Conservation (phyloP, 1,140 invertebrate genomes). For the Dinoponera quadriceps region DNA sequence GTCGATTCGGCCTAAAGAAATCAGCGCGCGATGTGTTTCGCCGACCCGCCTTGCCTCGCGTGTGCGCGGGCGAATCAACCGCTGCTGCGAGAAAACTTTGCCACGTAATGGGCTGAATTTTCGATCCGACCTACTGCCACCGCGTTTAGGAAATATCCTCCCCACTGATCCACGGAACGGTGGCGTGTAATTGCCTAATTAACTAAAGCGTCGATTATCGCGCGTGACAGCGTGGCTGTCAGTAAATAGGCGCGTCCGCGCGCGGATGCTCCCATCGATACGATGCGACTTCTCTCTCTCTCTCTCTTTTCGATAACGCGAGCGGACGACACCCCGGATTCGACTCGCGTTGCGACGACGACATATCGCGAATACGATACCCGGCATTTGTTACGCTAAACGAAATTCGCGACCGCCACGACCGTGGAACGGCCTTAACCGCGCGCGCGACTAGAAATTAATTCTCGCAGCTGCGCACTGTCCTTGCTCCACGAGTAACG, state of each 20-base stretch:
- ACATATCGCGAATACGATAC: conserved; percentile 53
- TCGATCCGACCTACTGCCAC: conserved; percentile 25
- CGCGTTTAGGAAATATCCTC: conserved; percentile 13
- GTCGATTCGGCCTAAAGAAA: conserved; percentile 11
- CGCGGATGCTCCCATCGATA: too few relatives aligned
- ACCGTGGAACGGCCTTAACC: conserved; percentile 51
- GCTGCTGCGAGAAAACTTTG: conserved; percentile 41
- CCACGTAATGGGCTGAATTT: conserved; percentile 42
- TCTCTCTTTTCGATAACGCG: neutral
- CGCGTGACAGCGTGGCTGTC: too few relatives aligned
- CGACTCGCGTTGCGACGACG: conserved; percentile 10
- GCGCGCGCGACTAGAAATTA: conserved; percentile 64
- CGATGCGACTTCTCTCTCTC: too few relatives aligned
- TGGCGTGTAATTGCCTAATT: neutral
- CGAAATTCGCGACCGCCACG: conserved; percentile 48
- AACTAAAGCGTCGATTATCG: conserved; percentile 13
- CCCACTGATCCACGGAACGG: conserved; percentile 1
- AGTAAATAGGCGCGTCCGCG: too few relatives aligned
- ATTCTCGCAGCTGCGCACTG: conserved; percentile 63
- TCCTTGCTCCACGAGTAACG: conserved; percentile 66
- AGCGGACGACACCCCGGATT: conserved; percentile 41
- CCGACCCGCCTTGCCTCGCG: conserved; percentile 40
- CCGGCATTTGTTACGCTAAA: conserved; percentile 51
- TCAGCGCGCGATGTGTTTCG: conserved; percentile 20
- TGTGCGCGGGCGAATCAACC: conserved; percentile 37